Evolutionary conservation across 2,888 invertebrate species (phyloP).

Genomic region (Metopia argyrocephala): DNA sequence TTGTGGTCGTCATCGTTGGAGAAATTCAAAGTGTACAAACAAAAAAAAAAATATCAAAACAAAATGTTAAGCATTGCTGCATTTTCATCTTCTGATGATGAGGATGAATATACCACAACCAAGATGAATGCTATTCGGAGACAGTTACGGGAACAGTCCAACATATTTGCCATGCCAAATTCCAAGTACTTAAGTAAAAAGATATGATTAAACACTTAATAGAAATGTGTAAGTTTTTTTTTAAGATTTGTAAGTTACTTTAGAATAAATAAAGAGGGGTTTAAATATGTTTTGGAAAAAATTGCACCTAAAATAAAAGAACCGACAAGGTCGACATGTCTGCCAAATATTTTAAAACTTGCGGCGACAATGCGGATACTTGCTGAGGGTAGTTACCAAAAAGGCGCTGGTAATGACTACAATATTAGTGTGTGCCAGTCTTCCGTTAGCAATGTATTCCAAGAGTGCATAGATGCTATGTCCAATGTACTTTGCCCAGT

Average conservation of each 20-base stretch:
- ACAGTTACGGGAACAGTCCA: too few relatives aligned
- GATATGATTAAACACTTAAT: background rate
- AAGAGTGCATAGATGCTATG: conserved; percentile 1
- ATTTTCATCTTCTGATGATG: too few relatives aligned
- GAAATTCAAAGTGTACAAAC: too few relatives aligned
- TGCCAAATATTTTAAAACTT: background rate
- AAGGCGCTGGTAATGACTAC: too few relatives aligned
- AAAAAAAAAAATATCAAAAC: background rate
- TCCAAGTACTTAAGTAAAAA: background rate
- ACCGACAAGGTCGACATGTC: background rate
- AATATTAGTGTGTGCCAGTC: background rate
- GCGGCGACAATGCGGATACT: too few relatives aligned
- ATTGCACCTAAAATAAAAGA: background rate
- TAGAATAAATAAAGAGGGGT: too few relatives aligned
- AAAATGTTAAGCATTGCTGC: background rate
- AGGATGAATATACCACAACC: background rate
- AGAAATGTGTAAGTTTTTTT: background rate
- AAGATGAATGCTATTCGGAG: background rate
- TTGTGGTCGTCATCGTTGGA: too few relatives aligned
- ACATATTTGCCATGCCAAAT: too few relatives aligned
- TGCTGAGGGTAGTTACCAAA: too few relatives aligned
- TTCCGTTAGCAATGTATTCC: background rate
- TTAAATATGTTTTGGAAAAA: background rate
- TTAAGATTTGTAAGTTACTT: background rate
- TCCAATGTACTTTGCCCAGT: background rate